Base-by-base conservation (phyloP, 2,888 invertebrate genomes). In the Agrochola lota region DNA sequence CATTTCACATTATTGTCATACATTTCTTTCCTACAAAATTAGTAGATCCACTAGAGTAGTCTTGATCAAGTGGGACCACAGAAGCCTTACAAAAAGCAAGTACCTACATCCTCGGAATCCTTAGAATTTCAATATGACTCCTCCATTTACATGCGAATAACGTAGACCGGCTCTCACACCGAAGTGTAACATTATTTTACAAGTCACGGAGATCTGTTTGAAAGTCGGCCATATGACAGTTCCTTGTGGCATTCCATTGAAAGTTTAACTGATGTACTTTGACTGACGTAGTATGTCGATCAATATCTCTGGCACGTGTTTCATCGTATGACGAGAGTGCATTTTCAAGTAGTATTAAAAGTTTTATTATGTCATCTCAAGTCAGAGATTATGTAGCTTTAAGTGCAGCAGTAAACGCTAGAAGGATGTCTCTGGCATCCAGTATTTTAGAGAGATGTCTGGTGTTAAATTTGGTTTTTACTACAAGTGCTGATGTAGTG, bases 111-210 rank as follows among this genome's bases (percentile, higher is more conserved):
- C 91, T 87, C 83, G 92, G 95, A 93, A 94, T 94, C 94, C 93
- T 93, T 92, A 93, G 93, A 94, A 94, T 95, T 95, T 94, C 94
- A 95, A 94, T 95, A 94, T 94, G 94, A 94, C 94, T 94, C 90
- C 90, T 92, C 92, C 91, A 94, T 95, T 94, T 94, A 94, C 95
- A 94, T 94, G 91, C 90, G 94, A 93, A 94, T 93, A 94, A 85
- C 84, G 64, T 64, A 77, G 74, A n/a, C 74, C 0, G 66, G 2
- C 71, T 43, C 60, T 83, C 80, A 85, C 85, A 93, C 93, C 89
- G 91, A 81, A 52, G 23, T 46, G 87, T 87, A 85, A 83, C 49
- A 63, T 72, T 64, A 66, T 40, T 71, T 77, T 72, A 40, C 40
- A 17, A 63, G 11, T 11, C 9, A 40, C 26, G 43, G 20, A 62